Percentiles rank a stretch among this genome's conserved stretches.
phyloP scores from a whole-genome alignment of 2,797 vertebrate species.

The Champsocephalus gunnari region DNA sequence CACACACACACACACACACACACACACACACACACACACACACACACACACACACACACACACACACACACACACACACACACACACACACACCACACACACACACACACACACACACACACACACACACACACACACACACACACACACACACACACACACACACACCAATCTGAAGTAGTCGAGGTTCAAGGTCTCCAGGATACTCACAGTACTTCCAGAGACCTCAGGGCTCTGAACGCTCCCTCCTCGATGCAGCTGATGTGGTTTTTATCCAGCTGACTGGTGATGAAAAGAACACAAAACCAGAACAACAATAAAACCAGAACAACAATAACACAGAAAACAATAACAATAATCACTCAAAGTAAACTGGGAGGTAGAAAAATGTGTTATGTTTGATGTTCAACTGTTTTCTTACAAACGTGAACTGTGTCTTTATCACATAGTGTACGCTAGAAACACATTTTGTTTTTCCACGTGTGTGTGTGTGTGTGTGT shows the following conservation, averaged over 20 bases:
- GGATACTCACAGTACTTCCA: conserved; percentile 96
- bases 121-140: too few relatives aligned
- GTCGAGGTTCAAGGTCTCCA: neutral
- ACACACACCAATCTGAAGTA: neutral
- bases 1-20: neutral
- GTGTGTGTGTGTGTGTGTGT: conserved; percentile 21
- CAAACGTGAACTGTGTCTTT: too few relatives aligned
- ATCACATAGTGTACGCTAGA: too few relatives aligned
- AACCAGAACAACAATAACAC: neutral
- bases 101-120: neutral
- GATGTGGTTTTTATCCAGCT: conserved; percentile 98
- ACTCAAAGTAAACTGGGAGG: neutral
- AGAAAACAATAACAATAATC: neutral
- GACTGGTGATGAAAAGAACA: conserved; percentile 78
- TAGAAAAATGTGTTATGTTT: too few relatives aligned
- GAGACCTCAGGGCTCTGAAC: conserved; percentile 92
- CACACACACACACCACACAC: too few relatives aligned
- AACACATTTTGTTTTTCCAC: too few relatives aligned
- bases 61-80: too few relatives aligned
- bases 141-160: too few relatives aligned
- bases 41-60: too few relatives aligned
- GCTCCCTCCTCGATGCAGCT: conserved; percentile 96
- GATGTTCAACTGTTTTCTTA: too few relatives aligned
- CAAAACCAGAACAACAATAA: too few relatives aligned
- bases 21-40: too few relatives aligned